Percentiles rank a stretch among this genome's conserved stretches.
Conservation (phyloP, 2,113 vertebrate genomes). For the Probosciger aterrimus region DNA sequence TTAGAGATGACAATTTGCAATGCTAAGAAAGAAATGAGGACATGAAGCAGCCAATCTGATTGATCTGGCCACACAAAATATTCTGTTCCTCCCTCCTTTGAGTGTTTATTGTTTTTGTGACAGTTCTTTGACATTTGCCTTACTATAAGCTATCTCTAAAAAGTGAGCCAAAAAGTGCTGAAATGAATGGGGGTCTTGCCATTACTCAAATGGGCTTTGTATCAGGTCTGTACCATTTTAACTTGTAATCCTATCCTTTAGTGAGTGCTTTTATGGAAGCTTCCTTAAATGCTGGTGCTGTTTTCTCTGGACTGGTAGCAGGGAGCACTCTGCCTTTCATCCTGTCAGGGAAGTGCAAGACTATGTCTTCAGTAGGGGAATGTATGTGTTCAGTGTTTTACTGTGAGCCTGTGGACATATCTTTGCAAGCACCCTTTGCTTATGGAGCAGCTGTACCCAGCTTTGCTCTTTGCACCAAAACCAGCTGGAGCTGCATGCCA, state of each 20-base stretch:
- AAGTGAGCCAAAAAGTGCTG: background rate
- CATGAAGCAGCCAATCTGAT: background rate
- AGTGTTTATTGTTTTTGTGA: background rate
- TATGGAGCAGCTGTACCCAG: background rate
- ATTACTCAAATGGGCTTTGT: background rate
- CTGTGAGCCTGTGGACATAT: background rate
- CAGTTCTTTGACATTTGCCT: background rate
- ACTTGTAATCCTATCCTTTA: background rate
- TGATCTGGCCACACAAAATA: background rate
- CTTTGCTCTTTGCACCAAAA: background rate
- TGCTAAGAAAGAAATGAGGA: background rate
- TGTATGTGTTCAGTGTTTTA: accelerated
- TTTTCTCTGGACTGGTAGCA: background rate
- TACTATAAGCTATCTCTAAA: background rate
- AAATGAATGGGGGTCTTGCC: background rate
- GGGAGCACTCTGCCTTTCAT: background rate
- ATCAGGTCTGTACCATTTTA: background rate
- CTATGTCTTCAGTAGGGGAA: background rate
- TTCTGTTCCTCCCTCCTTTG: background rate
- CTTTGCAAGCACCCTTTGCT: background rate
- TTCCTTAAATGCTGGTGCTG: background rate
- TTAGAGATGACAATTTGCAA: background rate
- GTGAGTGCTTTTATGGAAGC: background rate
- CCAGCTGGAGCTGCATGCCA: background rate
- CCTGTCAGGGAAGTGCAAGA: background rate